phyloP scores from a whole-genome alignment of 2,888 invertebrate species.

The Griposia aprilina region DNA sequence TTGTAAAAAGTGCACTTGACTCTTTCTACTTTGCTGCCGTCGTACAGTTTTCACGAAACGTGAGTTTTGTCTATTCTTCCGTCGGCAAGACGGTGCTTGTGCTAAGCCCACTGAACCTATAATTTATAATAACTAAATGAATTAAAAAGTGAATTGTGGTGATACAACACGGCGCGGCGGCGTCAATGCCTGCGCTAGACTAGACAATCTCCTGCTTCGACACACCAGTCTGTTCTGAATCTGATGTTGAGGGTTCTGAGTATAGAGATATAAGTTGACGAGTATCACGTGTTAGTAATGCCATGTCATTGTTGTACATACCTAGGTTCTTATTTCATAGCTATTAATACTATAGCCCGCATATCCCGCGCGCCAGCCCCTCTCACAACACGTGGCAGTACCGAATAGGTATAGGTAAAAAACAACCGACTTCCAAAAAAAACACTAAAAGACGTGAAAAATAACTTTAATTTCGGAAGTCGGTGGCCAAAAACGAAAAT shows the following conservation, averaged over 20 bases:
- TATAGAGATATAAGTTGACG: background rate
- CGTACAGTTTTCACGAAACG: too few species aligned
- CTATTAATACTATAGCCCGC: background rate
- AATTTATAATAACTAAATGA: background rate
- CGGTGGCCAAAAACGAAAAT: too few species aligned
- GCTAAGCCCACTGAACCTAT: too few species aligned
- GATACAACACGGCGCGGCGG: background rate
- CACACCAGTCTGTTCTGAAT: background rate
- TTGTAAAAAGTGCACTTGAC: too few species aligned
- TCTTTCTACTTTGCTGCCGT: too few species aligned
- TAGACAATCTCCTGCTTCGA: background rate
- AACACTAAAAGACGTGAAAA: too few species aligned
- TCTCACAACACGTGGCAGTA: background rate
- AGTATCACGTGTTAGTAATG: background rate
- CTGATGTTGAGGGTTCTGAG: background rate
- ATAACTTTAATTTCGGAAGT: too few species aligned
- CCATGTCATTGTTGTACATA: background rate
- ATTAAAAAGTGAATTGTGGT: background rate
- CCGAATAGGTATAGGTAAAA: too few species aligned
- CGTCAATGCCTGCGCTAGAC: background rate
- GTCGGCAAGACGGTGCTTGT: too few species aligned
- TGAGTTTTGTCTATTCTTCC: too few species aligned
- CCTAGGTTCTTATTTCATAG: background rate
- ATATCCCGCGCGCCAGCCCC: conserved; percentile 29
- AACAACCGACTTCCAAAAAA: too few species aligned